Evolutionary conservation across 2,888 invertebrate genomes (phyloP), one percentile per base, ranked within the genome.

Genomic region (Ditula angustiorana): DNA sequence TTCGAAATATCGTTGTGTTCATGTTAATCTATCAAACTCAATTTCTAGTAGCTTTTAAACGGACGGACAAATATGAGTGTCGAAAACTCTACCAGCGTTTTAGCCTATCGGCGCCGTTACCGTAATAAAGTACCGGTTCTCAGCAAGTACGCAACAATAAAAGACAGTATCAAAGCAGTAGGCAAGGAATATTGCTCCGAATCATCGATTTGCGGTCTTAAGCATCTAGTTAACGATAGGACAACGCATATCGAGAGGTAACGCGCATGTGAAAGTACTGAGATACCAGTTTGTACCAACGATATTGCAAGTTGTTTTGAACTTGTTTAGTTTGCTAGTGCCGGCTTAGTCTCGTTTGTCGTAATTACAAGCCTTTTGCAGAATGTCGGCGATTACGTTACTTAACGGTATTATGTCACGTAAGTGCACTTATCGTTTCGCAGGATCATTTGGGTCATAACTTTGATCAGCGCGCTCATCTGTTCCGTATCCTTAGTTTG

Each of bases 121-220:
- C 69, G 73, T 56, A 76, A 73, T 66, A 79, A 74, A 66, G 46
- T 71, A 37, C 64, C 62, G 10, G 74, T 71, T 57, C 72, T 70
- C 0, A 75, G 69, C 0, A 81, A 81, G 61, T 50, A 77, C 5
- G 71, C 80, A 30, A 50, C 66, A 5, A 11, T 68, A 21, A 85
- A 81, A 69, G 78, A 82, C 28, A 88, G 90, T 66, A 10, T 90
- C 7, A 88, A 82, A 69, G 73, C 76, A 1, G 77, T 92, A 24
- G 81, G 82, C 67, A 90, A 78, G 71, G 85, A 91, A 67, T 93
- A 93, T 75, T 93, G 93, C 61, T 74, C 81, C 11, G 91, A 92
- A 69, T 92, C 93, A 7, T 92, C 93, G 1, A 92, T 93, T 37
- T 85, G 88, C 67, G 93, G 93, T 1, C 82, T 93, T 3, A 91